Evolutionary conservation across 2,797 vertebrate species (phyloP), one percentile per base, ranked within the genome.

Genomic region (Onychomys torridus): DNA sequence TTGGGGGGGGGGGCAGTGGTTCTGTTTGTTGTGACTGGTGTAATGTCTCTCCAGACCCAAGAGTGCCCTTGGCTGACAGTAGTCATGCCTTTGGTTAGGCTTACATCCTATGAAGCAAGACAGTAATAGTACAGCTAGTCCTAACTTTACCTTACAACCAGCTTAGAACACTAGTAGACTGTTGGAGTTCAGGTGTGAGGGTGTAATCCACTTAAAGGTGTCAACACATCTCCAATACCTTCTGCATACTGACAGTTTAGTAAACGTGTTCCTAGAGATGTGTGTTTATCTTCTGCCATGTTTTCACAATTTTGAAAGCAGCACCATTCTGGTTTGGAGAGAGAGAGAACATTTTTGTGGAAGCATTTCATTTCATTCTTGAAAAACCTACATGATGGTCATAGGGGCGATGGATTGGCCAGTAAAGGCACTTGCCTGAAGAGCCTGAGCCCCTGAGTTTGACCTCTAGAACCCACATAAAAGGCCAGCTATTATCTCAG

Each of bases 241-340:
- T 75, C 69, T 93, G 29, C 69, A 65, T 78, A 71, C 43, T 55
- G 40, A 43, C 57, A 73, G 57, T 78, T 65, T 63, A 91, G 69
- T 93, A 55, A 88, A 34, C n/a, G 9, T 79, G 6, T n/a, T 23
- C 77, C 93, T 89, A 14, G 40, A 86, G 69, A 11, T 90, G 63
- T 1, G 25, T 34, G 73, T 40, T 89, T 94, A 61, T 89, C 27
- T 52, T 94, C 75, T 94, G 86, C 57, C 90, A 81, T 93, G 37
- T 94, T 91, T 94, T 96, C 34, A 96, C 59, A 78, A 17, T 88
- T 90, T 84, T 85, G 34, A 95, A 25, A 91, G 61, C 89, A 71
- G 6, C 10, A 73, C 21, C 37, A 10, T 83, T 97, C 37, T 63
- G 40, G 27, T 97, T 84, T 91, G 37, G 78, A 67, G 63, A 67